Percentiles rank a stretch among this genome's conserved stretches.
Evolutionary conservation across 2,888 invertebrate genomes (phyloP).

Genomic region (Morinoia aosen): DNA sequence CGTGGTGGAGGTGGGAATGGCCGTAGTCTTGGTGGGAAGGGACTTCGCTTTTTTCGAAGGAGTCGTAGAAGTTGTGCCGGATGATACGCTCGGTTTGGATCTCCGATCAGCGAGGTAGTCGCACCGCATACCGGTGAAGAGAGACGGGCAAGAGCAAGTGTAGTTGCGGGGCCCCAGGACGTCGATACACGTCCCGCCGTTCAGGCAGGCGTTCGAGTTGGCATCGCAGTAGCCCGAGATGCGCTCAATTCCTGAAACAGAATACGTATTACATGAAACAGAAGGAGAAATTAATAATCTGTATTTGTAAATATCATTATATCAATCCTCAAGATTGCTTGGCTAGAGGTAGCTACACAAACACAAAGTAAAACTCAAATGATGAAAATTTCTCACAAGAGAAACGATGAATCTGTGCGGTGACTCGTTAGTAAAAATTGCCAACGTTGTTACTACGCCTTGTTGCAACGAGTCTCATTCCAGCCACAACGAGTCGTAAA

Average conservation of each 20-base stretch:
- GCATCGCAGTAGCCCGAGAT: slow-evolving; percentile 69
- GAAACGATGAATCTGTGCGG: background rate
- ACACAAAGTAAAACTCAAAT: background rate
- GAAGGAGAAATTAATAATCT: background rate
- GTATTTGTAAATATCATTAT: background rate
- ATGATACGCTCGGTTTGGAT: background rate
- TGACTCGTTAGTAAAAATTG: background rate
- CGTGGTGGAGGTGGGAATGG: background rate
- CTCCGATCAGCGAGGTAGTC: slow-evolving; percentile 60
- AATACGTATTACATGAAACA: slow-evolving; percentile 56
- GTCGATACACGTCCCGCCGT: slow-evolving; percentile 70
- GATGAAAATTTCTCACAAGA: background rate
- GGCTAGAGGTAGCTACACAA: background rate
- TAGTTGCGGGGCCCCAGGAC: slow-evolving; percentile 69
- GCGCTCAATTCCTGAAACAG: slow-evolving; percentile 62
- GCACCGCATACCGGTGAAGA: slow-evolving; percentile 64
- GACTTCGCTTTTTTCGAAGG: background rate
- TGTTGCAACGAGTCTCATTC: no score
- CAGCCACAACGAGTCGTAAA: no score
- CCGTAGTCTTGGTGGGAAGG: background rate
- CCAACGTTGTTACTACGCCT: background rate
- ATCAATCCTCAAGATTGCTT: background rate
- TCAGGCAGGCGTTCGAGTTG: slow-evolving; percentile 70
- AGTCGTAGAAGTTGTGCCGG: background rate
- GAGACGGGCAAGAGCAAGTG: slow-evolving; percentile 63